Percentiles rank a stretch among this genome's conserved stretches.
phyloP scores from a whole-genome alignment of 2,797 vertebrate species.

The Bovichtus diacanthus region DNA sequence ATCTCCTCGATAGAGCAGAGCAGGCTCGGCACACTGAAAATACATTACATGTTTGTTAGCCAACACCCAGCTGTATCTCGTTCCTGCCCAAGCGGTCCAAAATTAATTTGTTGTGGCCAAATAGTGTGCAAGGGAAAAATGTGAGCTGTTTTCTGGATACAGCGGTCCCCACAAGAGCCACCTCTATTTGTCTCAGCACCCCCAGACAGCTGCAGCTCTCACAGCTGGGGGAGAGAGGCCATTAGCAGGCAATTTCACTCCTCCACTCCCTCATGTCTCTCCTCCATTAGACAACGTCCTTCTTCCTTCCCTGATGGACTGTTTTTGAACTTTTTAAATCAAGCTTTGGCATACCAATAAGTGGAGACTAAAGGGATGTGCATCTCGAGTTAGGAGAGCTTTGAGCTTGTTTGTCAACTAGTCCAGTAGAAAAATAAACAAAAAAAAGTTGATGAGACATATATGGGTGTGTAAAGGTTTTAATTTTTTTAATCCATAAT shows the following conservation, averaged over 20 bases:
- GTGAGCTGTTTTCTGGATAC: conserved; percentile 62
- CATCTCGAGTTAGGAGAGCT: conserved; percentile 30
- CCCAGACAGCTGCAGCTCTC: conserved; percentile 74
- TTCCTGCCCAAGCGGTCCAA: conserved; percentile 54
- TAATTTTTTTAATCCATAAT: conserved; percentile 55
- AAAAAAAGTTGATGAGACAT: conserved; percentile 39
- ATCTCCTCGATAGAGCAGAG: conserved; percentile 54
- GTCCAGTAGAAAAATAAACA: conserved; percentile 10
- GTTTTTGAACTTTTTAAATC: conserved; percentile 39
- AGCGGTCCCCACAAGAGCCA: conserved; percentile 53
- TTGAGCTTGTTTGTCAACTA: conserved; percentile 45
- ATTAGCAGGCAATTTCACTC: conserved; percentile 72
- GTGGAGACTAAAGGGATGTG: conserved; percentile 11
- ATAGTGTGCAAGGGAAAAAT: conserved; percentile 55
- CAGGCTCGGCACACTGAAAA: conserved; percentile 53
- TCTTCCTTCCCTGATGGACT: conserved; percentile 48
- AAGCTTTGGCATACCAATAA: conserved; percentile 29
- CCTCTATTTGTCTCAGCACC: conserved; percentile 70
- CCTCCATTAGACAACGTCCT: conserved; percentile 65
- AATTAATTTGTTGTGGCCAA: conserved; percentile 78
- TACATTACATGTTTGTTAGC: conserved; percentile 67
- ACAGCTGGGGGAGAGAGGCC: conserved; percentile 69
- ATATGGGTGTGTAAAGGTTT: conserved; percentile 19
- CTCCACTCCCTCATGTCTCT: conserved; percentile 51
- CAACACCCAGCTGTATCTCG: conserved; percentile 61